Base-by-base conservation (phyloP, 2,113 vertebrate genomes). In the Cacatua alba region DNA sequence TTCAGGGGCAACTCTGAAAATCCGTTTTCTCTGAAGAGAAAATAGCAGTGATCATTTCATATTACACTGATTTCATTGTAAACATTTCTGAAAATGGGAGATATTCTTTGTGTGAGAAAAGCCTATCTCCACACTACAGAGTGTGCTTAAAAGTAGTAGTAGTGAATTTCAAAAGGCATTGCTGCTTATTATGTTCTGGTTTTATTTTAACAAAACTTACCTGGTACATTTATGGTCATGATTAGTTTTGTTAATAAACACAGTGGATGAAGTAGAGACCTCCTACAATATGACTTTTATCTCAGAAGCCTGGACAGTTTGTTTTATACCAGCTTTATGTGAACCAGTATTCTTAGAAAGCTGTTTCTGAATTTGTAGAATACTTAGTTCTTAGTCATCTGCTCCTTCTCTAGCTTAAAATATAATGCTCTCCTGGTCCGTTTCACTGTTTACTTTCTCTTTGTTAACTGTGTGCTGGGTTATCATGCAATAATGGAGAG, bases 321-420 rank as follows among this genome's bases (percentile, higher is more conserved):
- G 35, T 81, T 72, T 94, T 72, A 44, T 84, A 86, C 19, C 55
- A 83, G n/a, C 75, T 81, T 82, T 80, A 46, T 95, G 60, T 57
- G 86, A 93, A 49, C 9, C n/a, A 52, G 3, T 63, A 17, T 92
- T 95, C 71, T 53, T 96, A 80, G 88, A 95, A 94, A 95, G 93
- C 72, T 71, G 10, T 9, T 63, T 78, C 60, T 74, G 83, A 91
- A n/a, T 90, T 96, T 48, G 60, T 77, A 55, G 60, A 68, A 39
- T 63, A 51, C 64, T 86, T 69, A 8, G 13, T 69, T 89, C 65
- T 79, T 75, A 51, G 33, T 94, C 86, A 82, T 70, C 59, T 92
- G 9, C 12, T 79, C 33, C 44, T 88, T 78, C 23, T 72, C 9
- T n/a, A 59, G 31, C 21, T 90, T 74, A 46, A 88, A 83, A 57